Evolutionary conservation across 2,797 vertebrate species (phyloP).

Genomic region (Tiaroga cobitis): DNA sequence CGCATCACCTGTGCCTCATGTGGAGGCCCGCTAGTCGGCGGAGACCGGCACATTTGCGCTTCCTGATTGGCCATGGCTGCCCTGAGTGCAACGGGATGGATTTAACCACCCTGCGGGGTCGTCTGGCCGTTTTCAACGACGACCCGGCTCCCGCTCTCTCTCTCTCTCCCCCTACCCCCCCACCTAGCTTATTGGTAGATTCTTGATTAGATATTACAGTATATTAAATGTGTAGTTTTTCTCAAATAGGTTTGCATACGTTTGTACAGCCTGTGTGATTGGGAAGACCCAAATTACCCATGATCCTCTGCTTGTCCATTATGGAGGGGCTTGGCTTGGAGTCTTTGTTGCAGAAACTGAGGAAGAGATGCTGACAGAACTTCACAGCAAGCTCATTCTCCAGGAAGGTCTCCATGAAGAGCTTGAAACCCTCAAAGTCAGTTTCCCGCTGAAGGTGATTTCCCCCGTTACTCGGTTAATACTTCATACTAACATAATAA

Average conservation of each 20-base stretch:
- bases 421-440: conserved; percentile 89
- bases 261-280: neutral
- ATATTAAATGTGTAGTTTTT: neutral
- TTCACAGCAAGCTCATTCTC: conserved; percentile 90
- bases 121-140: no score
- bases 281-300: conserved; percentile 76
- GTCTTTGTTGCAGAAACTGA: conserved; percentile 90
- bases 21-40: no score
- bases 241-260: neutral
- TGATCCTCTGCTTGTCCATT: conserved; percentile 83
- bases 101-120: no score
- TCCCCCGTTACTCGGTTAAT: neutral
- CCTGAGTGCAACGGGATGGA: no score
- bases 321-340: conserved; percentile 83
- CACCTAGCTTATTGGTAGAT: neutral
- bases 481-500: conserved; percentile 4
- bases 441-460: conserved; percentile 1
- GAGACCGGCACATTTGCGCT: no score
- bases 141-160: no score
- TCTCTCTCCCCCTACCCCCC: no score
- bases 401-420: conserved; percentile 96
- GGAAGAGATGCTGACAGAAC: conserved; percentile 90
- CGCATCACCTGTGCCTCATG: no score
- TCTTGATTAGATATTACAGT: neutral
- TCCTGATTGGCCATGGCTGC: no score